A percentile compares a stretch with the other conserved stretches of the same genome.
Conservation (phyloP, 1,140 invertebrate genomes). For the Orius insidiosus region DNA sequence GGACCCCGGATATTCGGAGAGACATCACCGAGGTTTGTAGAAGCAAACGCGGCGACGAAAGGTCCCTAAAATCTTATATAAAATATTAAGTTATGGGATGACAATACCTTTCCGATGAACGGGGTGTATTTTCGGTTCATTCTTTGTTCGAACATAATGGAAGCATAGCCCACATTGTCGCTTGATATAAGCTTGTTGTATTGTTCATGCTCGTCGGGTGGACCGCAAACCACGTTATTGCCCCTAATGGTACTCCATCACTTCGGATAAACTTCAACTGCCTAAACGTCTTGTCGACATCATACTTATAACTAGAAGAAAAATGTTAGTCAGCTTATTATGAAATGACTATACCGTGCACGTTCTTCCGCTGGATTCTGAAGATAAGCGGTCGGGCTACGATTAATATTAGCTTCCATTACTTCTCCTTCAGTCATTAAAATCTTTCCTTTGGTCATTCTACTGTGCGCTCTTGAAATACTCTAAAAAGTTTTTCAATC, state of each 20-base stretch:
- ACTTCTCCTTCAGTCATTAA: conserved; percentile 49
- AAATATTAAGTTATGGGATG: no score
- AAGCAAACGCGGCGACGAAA: conserved; percentile 82
- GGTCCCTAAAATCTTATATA: conserved; percentile 38
- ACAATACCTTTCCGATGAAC: conserved; percentile 19
- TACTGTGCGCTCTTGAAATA: conserved; percentile 55
- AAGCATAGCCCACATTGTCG: conserved; percentile 85
- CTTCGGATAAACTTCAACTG: conserved; percentile 54
- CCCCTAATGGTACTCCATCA: conserved; percentile 42
- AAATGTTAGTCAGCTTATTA: not conserved
- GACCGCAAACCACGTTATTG: conserved; percentile 84
- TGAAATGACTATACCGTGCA: conserved; percentile 35
- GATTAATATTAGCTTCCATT: conserved; percentile 69
- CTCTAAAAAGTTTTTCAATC: conserved; percentile 37
- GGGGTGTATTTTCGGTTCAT: conserved; percentile 35
- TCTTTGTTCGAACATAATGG: conserved; percentile 61
- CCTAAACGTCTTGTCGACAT: conserved; percentile 70
- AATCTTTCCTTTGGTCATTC: conserved; percentile 47
- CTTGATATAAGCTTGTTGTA: conserved; percentile 68
- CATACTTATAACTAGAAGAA: conserved; percentile 46
- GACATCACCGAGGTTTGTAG: conserved; percentile 79
- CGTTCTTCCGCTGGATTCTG: conserved; percentile 68
- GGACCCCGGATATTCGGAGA: conserved; percentile 78
- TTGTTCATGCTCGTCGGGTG: conserved; percentile 94
- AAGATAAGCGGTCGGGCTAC: conserved; percentile 72